A percentile compares a stretch with the other conserved stretches of the same genome.
Evolutionary conservation across 2,888 invertebrate genomes (phyloP).

Genomic region (Pterobdella sp.): DNA sequence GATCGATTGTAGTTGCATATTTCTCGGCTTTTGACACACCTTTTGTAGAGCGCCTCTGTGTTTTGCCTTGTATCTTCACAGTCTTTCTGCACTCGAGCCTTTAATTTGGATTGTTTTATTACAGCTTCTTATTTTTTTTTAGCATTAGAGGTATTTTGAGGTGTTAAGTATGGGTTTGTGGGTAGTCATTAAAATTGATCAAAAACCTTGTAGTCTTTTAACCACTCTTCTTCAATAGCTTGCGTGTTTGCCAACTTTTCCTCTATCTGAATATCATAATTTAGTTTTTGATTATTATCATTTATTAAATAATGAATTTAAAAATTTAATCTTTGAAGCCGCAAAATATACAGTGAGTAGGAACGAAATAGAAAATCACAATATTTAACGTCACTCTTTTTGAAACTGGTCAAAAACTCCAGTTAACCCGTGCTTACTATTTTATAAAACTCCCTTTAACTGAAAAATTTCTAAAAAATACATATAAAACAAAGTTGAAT

Average conservation of each 20-base stretch:
- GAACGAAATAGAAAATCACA: too few relatives aligned
- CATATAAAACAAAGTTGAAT: too few relatives aligned
- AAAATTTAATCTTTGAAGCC: neutral
- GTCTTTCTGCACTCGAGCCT: slow-evolving; percentile 15
- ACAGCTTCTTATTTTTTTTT: neutral
- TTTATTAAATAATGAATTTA: neutral
- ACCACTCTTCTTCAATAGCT: neutral
- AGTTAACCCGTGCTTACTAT: too few relatives aligned
- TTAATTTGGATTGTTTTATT: too few relatives aligned
- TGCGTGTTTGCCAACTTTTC: neutral
- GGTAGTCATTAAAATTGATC: neutral
- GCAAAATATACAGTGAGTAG: too few relatives aligned
- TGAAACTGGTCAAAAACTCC: too few relatives aligned
- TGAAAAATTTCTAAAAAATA: too few relatives aligned
- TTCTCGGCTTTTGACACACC: neutral
- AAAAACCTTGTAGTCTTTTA: neutral
- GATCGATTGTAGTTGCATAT: slow-evolving; percentile 7
- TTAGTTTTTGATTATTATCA: neutral
- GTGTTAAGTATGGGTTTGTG: too few relatives aligned
- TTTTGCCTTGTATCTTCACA: slow-evolving; percentile 11
- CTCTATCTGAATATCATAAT: neutral
- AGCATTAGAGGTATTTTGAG: neutral
- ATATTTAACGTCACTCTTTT: too few relatives aligned
- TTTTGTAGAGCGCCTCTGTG: neutral
- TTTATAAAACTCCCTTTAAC: too few relatives aligned